Percentiles rank a stretch among this genome's conserved stretches.
Evolutionary conservation across 2,888 invertebrate species (phyloP).

Genomic region (Hesperia comma): DNA sequence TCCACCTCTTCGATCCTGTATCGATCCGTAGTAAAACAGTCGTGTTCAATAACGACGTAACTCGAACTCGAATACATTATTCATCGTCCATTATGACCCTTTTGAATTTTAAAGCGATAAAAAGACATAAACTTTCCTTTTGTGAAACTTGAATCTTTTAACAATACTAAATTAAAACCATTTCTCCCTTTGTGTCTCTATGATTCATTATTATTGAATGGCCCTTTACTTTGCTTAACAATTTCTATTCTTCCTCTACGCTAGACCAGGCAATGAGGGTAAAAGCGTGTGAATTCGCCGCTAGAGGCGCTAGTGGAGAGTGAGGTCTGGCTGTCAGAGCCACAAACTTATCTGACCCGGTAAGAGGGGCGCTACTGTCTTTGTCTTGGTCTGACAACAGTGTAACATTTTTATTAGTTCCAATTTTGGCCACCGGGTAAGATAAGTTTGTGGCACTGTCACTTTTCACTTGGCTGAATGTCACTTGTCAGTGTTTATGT

Average conservation of each 20-base stretch:
- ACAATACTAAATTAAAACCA: slow-evolving; percentile 6
- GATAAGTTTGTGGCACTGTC: too few species aligned
- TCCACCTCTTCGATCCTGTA: background rate
- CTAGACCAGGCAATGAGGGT: slow-evolving; percentile 20
- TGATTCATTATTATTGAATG: slow-evolving; percentile 3
- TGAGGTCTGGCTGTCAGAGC: too few species aligned
- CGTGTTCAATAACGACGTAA: slow-evolving; percentile 4
- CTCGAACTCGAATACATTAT: background rate
- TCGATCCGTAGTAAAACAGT: background rate
- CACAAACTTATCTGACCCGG: too few species aligned
- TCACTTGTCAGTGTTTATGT: too few species aligned
- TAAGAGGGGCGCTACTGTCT: too few species aligned
- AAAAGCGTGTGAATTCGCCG: too few species aligned
- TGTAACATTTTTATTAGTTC: too few species aligned
- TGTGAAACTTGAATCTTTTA: slow-evolving; percentile 1
- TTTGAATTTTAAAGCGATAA: slow-evolving; percentile 8
- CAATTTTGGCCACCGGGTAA: too few species aligned
- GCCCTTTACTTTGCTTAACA: background rate
- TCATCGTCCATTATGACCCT: background rate
- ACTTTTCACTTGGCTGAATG: too few species aligned
- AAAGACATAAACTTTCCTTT: background rate
- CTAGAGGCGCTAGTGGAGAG: too few species aligned
- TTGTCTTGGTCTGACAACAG: too few species aligned
- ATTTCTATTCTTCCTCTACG: slow-evolving; percentile 14
- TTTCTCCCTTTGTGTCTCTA: slow-evolving; percentile 2